Evolutionary conservation across 2,113 vertebrate species (phyloP), one percentile per base, ranked within the genome.

Genomic region (Deroptyus accipitrinus): DNA sequence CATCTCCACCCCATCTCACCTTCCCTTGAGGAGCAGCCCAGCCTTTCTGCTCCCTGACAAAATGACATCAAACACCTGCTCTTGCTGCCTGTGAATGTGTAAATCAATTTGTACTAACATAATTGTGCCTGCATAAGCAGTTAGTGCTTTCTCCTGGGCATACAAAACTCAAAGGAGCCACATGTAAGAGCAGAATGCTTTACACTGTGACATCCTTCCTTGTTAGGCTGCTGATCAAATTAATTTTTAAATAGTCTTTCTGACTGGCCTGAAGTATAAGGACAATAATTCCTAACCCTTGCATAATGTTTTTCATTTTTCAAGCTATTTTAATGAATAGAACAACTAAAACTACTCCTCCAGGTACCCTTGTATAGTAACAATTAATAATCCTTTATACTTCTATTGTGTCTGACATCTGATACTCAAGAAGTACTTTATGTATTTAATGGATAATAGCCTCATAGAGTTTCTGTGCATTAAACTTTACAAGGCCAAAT

Each of bases 31-130:
- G 9, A 90, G 11, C 42, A 76, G 5, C 42, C 42, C 23, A 18
- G 42, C 41, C 42, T 64, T 75, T 12, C 15, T 87, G 37, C 23
- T 94, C 6, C 7, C 28, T 74, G 62, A 54, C 12, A n/a, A 59
- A 73, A 44, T 4, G 5, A 28, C 46, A 76, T 79, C 78, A 92
- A 79, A 68, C 51, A 75, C 48, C 42, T 46, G 35, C 31, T 83
- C 67, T 72, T 46, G 24, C n/a, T 88, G 62, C 52, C 62, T 82
- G 42, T 88, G 39, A 48, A 79, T 44, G 51, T 51, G 46, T 88
- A 90, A 93, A 83, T 86, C 70, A 55, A 86, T 93, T 92, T 90
- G 49, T 76, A 85, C 70, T 94, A 59, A 57, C 62, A 35, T 37
- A 92, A 79, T 76, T 94, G 48, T 51, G 44, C 30, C 24, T 85